Evolutionary conservation across 1,140 invertebrate species (phyloP).

Genomic region (Zaprionus ghesquierei): DNA sequence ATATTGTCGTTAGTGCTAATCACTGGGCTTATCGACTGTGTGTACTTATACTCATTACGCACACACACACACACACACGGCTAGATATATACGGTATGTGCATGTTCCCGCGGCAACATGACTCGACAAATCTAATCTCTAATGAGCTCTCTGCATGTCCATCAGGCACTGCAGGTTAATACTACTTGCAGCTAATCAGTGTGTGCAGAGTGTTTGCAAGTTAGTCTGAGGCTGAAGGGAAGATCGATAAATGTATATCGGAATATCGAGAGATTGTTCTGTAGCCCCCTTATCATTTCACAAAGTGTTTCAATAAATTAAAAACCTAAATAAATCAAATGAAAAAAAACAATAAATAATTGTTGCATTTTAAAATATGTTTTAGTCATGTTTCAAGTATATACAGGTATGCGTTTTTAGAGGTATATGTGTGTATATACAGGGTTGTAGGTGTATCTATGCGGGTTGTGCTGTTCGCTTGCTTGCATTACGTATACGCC

Average conservation of each 20-base stretch:
- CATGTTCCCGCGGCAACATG: background rate
- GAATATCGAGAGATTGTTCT: no score
- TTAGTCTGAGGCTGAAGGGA: background rate
- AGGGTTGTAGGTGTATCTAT: background rate
- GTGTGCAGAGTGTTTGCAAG: background rate
- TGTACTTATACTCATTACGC: constrained; percentile 9
- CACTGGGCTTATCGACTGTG: constrained; percentile 44
- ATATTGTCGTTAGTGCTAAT: constrained; percentile 64
- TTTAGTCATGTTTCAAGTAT: background rate
- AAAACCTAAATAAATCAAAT: no score
- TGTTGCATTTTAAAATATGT: background rate
- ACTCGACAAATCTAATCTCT: constrained; percentile 23
- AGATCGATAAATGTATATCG: background rate
- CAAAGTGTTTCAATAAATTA: no score
- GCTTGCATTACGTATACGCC: constrained; percentile 58
- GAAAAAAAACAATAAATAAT: background rate
- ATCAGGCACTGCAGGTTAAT: background rate
- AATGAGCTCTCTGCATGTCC: constrained; percentile 17
- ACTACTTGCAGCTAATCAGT: background rate
- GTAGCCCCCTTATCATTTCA: no score
- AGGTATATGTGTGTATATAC: background rate
- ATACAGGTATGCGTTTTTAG: background rate
- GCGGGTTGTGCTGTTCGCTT: constrained; percentile 2
- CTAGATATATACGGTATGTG: background rate
- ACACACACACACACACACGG: background rate